These are phyloP conservation scores for Pardosa pseudoannulata DNA, from an alignment of 2,888 invertebrate species.

Conservation along the genomic window DNA sequence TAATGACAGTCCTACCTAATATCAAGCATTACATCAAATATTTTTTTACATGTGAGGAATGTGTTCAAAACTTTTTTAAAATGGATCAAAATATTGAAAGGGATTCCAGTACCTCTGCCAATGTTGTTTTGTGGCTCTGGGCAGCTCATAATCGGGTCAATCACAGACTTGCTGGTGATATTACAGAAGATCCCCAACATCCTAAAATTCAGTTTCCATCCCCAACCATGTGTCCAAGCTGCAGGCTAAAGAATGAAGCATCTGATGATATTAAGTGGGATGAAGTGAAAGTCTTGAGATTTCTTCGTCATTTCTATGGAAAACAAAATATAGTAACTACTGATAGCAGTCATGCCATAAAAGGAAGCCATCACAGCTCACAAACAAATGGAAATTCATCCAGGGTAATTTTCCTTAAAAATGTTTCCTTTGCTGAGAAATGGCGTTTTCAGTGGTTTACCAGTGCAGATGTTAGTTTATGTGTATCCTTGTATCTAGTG, in stretches of 20 bases:
- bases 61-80: slow-evolving; percentile 90
- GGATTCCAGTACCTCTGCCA: slow-evolving; percentile 84
- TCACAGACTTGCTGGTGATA: slow-evolving; percentile 88
- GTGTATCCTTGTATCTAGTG: slow-evolving; percentile 85
- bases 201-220: slow-evolving; percentile 91
- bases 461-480: slow-evolving; percentile 85
- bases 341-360: background rate
- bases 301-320: slow-evolving; percentile 81
- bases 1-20: slow-evolving; percentile 85
- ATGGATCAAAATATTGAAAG: slow-evolving; percentile 87
- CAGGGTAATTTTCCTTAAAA: slow-evolving; percentile 59
- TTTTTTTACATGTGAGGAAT: slow-evolving; percentile 96
- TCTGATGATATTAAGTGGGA: slow-evolving; percentile 80
- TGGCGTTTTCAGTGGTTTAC: slow-evolving; percentile 79
- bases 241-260: slow-evolving; percentile 77
- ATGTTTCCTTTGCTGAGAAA: slow-evolving; percentile 52
- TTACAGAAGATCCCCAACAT: slow-evolving; percentile 91
- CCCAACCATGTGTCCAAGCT: slow-evolving; percentile 83
- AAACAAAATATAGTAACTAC: slow-evolving; percentile 72
- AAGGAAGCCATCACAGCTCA: background rate
- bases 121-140: slow-evolving; percentile 82
- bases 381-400: slow-evolving; percentile 19
- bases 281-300: slow-evolving; percentile 82
- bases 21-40: slow-evolving; percentile 92
- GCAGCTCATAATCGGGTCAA: slow-evolving; percentile 80